Evolutionary conservation across 2,888 invertebrate genomes (phyloP), one percentile per base, ranked within the genome.

Genomic region (Tridacna gigas): DNA sequence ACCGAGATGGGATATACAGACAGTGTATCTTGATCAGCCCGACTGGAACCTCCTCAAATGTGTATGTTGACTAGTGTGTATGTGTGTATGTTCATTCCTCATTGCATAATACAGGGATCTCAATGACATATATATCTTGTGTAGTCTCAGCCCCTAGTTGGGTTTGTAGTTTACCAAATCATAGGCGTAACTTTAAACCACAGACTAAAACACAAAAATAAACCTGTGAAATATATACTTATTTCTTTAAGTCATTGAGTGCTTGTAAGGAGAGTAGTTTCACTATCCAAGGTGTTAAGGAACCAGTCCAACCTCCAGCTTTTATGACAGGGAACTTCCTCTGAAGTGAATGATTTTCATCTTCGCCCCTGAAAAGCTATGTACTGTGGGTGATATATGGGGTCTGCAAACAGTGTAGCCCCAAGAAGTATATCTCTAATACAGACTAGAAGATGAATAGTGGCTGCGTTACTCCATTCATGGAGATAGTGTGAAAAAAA

Each of bases 61-160:
- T 37, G 37, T 37, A 37, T 37, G 37, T 37, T 37, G 37, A 37
- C 37, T 7, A 37, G 37, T 37, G 37, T 45, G 69, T 76, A 51
- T 67, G 71, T 79, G 79, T 80, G 79, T 79, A 71, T 83, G 77
- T 88, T 77, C 85, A 88, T 86, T 88, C 88, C 88, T 88, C 83
- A 79, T 85, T 77, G 83, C 86, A 84, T 88, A 86, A 83, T 85
- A 88, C 86, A 85, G 86, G 86, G 88, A 88, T 88, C 88, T 88
- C 86, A 88, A 37, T 26, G 71, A 71, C 71, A 45, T 67, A n/a
- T 22, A 63, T n/a, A 22, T n/a, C 63, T 56, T 56, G 56, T 56
- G 15, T 63, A 71, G 71, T 71, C 71, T 71, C 71, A 71, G 48
- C 48, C 18, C 13, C 2, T 71, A 71, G 4, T 63, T 22, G 63